These are phyloP conservation scores for Cygnus atratus DNA, from an alignment of 2,113 vertebrate genomes.

Conservation along the genomic window DNA sequence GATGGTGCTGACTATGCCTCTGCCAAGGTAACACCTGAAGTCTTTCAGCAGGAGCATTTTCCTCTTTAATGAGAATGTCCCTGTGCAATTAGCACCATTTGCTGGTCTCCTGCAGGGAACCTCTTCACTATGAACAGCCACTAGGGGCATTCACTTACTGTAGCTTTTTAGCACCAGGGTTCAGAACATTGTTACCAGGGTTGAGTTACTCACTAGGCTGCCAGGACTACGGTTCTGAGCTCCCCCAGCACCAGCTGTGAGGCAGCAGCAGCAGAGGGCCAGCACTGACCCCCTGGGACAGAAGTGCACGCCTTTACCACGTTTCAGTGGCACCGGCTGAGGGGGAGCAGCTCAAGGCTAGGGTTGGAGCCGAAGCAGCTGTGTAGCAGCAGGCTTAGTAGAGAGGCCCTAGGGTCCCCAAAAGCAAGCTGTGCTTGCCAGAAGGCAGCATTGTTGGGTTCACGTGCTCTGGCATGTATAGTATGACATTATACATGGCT, in stretches of 20 bases:
- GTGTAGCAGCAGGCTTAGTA: too few species aligned
- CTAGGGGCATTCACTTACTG: not conserved
- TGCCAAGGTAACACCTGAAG: not conserved
- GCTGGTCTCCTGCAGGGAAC: not conserved
- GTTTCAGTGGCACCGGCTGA: not conserved
- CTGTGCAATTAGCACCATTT: not conserved
- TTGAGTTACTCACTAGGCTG: not conserved
- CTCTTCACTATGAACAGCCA: not conserved
- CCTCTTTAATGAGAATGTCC: accelerated
- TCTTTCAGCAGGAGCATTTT: not conserved
- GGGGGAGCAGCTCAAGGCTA: not conserved
- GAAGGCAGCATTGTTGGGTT: not conserved
- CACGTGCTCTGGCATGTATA: not conserved
- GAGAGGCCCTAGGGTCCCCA: not conserved
- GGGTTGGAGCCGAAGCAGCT: too few species aligned
- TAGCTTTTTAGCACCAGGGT: not conserved
- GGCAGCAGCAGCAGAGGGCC: not conserved
- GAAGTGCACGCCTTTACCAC: too few species aligned
- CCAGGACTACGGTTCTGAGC: accelerated
- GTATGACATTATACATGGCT: not conserved
- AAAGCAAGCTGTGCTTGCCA: not conserved
- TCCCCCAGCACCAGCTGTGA: not conserved
- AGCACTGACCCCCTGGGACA: not conserved
- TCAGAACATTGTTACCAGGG: not conserved
- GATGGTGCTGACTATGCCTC: accelerated